These are phyloP conservation scores for Trematomus bernacchii DNA, from an alignment of 2,797 vertebrate genomes.

Conservation along the genomic window DNA sequence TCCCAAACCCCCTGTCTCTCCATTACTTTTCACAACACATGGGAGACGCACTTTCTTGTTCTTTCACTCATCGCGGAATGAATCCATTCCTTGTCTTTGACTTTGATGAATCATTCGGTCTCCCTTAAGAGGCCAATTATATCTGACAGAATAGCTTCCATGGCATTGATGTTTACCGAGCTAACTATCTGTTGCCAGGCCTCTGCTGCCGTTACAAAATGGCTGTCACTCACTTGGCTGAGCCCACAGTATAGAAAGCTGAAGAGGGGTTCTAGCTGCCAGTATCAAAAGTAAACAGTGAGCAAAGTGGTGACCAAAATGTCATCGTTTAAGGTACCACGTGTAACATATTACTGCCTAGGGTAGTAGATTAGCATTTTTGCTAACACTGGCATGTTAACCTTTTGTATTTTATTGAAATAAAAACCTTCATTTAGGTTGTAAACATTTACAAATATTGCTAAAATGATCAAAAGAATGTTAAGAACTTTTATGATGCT, in stretches of 20 bases:
- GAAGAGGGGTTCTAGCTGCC: slow-evolving; percentile 37
- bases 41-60: slow-evolving; percentile 25
- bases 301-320: slow-evolving; percentile 43
- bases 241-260: slow-evolving; percentile 23
- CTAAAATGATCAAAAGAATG: background rate
- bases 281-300: slow-evolving; percentile 42
- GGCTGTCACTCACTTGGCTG: slow-evolving; percentile 59
- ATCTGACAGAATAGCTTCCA: slow-evolving; percentile 49
- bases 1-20: slow-evolving; percentile 38
- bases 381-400: no score
- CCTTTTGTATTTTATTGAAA: no score
- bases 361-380: no score
- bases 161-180: slow-evolving; percentile 55
- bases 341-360: no score
- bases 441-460: background rate
- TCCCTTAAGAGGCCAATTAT: slow-evolving; percentile 61
- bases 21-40: slow-evolving; percentile 45
- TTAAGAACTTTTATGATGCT: no score
- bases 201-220: slow-evolving; percentile 32
- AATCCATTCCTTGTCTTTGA: slow-evolving; percentile 45
- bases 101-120: slow-evolving; percentile 62
- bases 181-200: slow-evolving; percentile 45
- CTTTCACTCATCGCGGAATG: slow-evolving; percentile 48
- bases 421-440: background rate
- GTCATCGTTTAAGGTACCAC: background rate